Evolutionary conservation across 92 coral and sea anemone genomes (phyloP).

Genomic region (Parazoanthus swiftii): DNA sequence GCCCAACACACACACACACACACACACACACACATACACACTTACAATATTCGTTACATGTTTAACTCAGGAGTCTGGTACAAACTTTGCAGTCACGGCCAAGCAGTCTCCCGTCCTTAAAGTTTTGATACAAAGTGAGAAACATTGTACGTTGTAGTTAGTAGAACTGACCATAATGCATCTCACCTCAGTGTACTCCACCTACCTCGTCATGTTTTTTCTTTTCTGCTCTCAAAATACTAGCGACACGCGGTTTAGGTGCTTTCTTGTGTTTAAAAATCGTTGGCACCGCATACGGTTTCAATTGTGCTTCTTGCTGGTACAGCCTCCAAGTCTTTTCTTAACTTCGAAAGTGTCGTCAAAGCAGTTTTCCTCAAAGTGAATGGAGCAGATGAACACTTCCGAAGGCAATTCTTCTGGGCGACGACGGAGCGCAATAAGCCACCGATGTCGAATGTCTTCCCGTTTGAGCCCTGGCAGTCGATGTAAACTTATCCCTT

Average conservation of each 20-base stretch:
- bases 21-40: too few species aligned
- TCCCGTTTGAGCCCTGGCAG: not conserved
- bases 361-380: slow-evolving; percentile 1
- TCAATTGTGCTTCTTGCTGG: not conserved
- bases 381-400: not conserved
- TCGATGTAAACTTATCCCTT: not conserved
- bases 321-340: slow-evolving; percentile 8
- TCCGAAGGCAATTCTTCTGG: not conserved
- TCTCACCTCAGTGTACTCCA: not conserved
- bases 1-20: too few species aligned
- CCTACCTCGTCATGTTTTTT: slow-evolving; percentile 1
- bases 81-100: too few species aligned
- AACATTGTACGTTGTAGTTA: too few species aligned
- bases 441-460: too few species aligned
- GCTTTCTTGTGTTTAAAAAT: too few species aligned
- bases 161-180: too few species aligned
- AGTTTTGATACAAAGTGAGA: too few species aligned
- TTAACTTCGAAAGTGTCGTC: not conserved
- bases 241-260: not conserved
- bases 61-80: too few species aligned
- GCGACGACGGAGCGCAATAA: too few species aligned
- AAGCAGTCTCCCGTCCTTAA: too few species aligned
- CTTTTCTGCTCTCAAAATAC: slow-evolving; percentile 1
- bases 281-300: not conserved
- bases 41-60: too few species aligned